Base-by-base conservation (phyloP, 2,888 invertebrate species). In the Orchesellides sinensis region DNA sequence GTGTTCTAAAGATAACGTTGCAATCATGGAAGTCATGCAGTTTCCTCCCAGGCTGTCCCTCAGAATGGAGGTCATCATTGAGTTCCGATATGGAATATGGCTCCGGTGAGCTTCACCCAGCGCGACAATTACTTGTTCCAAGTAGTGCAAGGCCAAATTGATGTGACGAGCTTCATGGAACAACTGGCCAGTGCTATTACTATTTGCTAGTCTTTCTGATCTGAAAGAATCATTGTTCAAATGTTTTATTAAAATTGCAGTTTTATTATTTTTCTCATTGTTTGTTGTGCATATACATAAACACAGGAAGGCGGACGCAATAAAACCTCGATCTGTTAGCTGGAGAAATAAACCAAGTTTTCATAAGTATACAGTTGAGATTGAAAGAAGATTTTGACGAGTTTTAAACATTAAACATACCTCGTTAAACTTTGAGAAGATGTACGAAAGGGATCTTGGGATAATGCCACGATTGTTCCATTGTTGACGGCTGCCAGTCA, bases 11-110 rank as follows among this genome's bases (percentile, higher is more conserved):
- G 90, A 90, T 52, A 92, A 85, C 2, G 90, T 92, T n/a, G 92
- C 92, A 72, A 92, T 88, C 92, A 92, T 92, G 2, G 90, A 90
- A 2, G 92, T 92, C 70, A 92, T 88, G 77, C 92, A 92, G 89
- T 92, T 92, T 56, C 92, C 92, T 29, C 91, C 91, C 17, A 92
- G 88, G 4, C 92, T 92, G 88, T 92, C 92, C 52, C 91, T 89
- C 27, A 92, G 89, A 75, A 92, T 90, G 54, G 91, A 90, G 0
- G 92, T 92, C 89, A 92, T 90, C 88, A 92, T 89, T 29, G 92
- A 92, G 89, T 92, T 92, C 87, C 92, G 90, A 87, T 90, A 92
- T 12, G 91, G 90, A 19, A 91, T 89, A 83, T 91, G 91, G 6
- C 79, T 54, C 49, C 88, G 47, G 27, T 87, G 83, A 3, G 89